These are phyloP conservation scores for Eremophila alpestris DNA, from an alignment of 2,797 vertebrate species.

Conservation along the genomic window DNA sequence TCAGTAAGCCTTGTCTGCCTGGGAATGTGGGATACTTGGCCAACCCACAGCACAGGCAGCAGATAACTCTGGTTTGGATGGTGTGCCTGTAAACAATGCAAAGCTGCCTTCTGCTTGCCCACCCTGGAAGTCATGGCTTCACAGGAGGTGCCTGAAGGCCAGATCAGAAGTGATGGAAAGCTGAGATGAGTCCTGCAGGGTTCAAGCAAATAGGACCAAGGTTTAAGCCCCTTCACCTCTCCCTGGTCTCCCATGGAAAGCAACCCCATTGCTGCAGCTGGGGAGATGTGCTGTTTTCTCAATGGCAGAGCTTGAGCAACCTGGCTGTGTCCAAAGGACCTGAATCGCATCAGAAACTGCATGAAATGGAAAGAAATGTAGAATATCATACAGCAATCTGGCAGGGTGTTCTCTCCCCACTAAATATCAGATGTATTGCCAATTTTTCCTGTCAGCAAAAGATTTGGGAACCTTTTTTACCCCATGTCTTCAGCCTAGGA, in stretches of 20 bases:
- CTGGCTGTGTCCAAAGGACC: background rate
- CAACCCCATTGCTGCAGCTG: background rate
- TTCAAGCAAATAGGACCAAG: background rate
- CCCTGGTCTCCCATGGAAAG: background rate
- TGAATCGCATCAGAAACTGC: background rate
- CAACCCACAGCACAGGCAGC: background rate
- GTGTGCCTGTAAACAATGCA: background rate
- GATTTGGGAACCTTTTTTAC: background rate
- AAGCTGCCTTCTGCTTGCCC: background rate
- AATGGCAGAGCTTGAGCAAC: accelerated
- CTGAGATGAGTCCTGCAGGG: background rate
- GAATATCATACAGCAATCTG: background rate
- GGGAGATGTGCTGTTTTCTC: background rate
- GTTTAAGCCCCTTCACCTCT: background rate
- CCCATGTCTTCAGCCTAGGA: background rate
- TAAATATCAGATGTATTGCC: background rate
- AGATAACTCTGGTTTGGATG: background rate
- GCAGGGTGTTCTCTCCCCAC: background rate
- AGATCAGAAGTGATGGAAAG: background rate
- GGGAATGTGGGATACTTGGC: background rate
- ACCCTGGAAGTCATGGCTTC: background rate
- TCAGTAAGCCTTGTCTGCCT: background rate
- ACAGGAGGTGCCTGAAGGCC: background rate
- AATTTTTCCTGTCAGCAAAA: background rate
- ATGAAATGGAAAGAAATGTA: background rate